These are phyloP conservation scores for Lucinisca nassula DNA, from an alignment of 2,888 invertebrate species.

Conservation along the genomic window DNA sequence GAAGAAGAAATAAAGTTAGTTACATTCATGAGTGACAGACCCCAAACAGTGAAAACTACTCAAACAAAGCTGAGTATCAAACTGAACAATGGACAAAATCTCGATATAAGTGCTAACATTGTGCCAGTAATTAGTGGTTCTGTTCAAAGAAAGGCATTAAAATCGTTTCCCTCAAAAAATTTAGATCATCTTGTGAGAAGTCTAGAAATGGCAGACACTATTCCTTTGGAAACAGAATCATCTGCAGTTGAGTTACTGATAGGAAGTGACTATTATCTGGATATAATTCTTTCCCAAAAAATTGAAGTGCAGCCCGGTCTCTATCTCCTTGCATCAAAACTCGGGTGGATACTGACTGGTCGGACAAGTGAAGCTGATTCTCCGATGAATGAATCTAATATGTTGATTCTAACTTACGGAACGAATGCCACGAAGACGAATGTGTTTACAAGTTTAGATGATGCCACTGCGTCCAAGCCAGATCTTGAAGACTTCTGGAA, in stretches of 20 bases:
- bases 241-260: no score
- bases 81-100: neutral
- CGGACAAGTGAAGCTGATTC: neutral
- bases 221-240: neutral
- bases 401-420: neutral
- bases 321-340: neutral
- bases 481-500: slow-evolving; percentile 38
- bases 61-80: no score
- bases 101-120: neutral
- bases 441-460: neutral
- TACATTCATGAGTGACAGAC: no score
- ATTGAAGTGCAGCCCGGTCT: neutral
- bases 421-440: neutral
- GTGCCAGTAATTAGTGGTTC: neutral
- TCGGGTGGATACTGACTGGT: neutral
- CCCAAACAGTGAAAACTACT: no score
- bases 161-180: neutral
- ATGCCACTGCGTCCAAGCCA: neutral
- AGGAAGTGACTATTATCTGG: neutral
- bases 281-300: neutral
- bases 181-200: neutral
- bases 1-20: no score
- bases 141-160: neutral
- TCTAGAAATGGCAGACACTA: neutral
- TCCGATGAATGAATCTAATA: neutral